A percentile compares a stretch with the other conserved stretches of the same genome.
Conservation (phyloP, 1,140 invertebrate species). For the Ceratosolen solmsi region DNA sequence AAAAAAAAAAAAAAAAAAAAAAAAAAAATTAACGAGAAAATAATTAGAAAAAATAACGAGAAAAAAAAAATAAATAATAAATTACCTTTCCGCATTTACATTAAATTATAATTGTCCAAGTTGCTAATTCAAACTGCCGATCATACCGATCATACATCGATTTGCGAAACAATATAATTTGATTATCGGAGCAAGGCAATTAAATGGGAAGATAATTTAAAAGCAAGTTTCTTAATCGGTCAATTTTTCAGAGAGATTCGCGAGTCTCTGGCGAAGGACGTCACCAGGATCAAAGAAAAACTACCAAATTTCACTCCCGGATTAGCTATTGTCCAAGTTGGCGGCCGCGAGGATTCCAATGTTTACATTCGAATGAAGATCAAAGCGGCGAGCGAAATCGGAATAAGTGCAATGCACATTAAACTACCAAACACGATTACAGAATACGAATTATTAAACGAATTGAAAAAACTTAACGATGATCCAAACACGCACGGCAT, state of each 20-base stretch:
- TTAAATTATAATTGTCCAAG: too few species aligned
- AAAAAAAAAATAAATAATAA: too few species aligned
- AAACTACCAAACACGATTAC: conserved; percentile 87
- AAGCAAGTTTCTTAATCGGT: too few species aligned
- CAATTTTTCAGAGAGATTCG: conserved; percentile 83
- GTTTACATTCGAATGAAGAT: conserved; percentile 99
- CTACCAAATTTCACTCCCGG: conserved; percentile 81
- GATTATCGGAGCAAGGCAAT: too few species aligned
- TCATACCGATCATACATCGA: too few species aligned
- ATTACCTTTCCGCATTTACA: too few species aligned
- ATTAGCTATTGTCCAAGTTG: conserved; percentile 92
- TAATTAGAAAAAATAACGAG: too few species aligned
- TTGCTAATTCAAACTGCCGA: too few species aligned
- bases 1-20: too few species aligned
- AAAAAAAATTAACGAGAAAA: too few species aligned
- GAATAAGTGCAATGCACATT: conserved; percentile 88
- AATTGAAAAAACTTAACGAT: conserved; percentile 86
- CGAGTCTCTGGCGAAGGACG: conserved; percentile 79
- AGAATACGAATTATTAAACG: conserved; percentile 84
- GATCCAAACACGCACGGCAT: conserved; percentile 93
- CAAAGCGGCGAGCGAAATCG: conserved; percentile 92
- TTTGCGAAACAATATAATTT: too few species aligned
- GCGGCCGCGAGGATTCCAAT: conserved; percentile 97
- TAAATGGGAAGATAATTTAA: too few species aligned
- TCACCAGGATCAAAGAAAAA: conserved; percentile 76